Evolutionary conservation across 2,113 vertebrate genomes (phyloP).

Genomic region (Dromaius novaehollandiae): DNA sequence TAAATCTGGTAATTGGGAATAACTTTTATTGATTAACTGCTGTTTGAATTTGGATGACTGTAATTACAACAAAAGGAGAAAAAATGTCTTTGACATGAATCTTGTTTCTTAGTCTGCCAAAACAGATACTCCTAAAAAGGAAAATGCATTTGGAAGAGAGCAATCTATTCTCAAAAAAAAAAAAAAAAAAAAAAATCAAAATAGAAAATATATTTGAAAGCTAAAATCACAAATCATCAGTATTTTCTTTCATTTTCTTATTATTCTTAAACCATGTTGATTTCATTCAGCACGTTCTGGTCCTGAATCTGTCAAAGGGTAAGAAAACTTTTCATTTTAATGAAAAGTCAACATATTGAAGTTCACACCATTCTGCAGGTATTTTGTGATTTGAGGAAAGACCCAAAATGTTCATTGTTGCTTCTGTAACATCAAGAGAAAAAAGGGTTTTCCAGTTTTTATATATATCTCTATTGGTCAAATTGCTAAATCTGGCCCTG

Average conservation of each 20-base stretch:
- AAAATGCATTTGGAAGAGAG: neutral
- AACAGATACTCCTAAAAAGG: neutral
- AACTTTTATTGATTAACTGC: neutral
- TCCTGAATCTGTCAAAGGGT: neutral
- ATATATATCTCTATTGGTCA: neutral
- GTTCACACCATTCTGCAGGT: neutral
- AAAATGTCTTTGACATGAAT: neutral
- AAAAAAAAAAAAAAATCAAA: neutral
- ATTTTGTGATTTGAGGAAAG: neutral
- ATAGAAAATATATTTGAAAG: neutral
- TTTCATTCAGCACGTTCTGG: neutral
- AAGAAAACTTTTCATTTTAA: neutral
- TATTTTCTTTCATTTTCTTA: accelerated
- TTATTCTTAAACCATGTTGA: neutral
- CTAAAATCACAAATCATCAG: neutral
- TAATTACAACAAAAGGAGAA: neutral
- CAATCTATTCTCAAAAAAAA: neutral
- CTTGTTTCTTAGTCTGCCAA: neutral
- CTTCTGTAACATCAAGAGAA: neutral
- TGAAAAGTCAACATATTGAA: neutral
- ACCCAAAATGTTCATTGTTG: neutral
- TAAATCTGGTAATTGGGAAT: neutral
- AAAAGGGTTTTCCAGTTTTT: neutral
- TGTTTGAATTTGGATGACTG: neutral
- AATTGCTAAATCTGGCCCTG: neutral